Conservation (phyloP, 2,113 vertebrate species). For the Oryzias woworae region DNA sequence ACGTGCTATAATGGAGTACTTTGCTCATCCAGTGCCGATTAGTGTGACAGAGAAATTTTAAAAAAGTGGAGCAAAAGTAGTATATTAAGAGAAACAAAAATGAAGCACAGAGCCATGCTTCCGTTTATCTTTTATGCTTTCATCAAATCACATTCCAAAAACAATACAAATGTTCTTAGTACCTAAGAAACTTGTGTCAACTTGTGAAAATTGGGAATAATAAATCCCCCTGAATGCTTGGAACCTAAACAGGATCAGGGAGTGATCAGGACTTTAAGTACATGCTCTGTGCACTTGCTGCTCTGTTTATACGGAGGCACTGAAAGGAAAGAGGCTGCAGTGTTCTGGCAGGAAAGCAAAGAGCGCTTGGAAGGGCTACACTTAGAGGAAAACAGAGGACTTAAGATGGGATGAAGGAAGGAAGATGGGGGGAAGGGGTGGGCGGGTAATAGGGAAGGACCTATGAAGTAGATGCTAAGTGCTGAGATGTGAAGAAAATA, state of each 20-base stretch:
- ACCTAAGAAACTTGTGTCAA: neutral
- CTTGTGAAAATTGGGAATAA: neutral
- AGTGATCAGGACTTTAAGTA: slow-evolving; percentile 58
- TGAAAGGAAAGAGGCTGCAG: slow-evolving; percentile 56
- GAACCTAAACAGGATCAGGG: slow-evolving; percentile 30
- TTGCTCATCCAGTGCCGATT: slow-evolving; percentile 36
- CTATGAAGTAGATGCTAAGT: slow-evolving; percentile 47
- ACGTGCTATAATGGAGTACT: slow-evolving; percentile 8
- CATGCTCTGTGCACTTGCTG: slow-evolving; percentile 53
- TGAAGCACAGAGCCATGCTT: neutral
- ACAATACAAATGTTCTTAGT: neutral
- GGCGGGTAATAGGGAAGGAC: neutral
- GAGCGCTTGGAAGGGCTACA: slow-evolving; percentile 50
- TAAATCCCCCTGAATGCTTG: slow-evolving; percentile 17
- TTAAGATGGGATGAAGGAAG: slow-evolving; percentile 49
- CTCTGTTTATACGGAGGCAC: slow-evolving; percentile 52
- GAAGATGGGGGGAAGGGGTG: neutral
- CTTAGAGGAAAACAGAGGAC: slow-evolving; percentile 48
- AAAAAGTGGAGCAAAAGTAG: slow-evolving; percentile 7
- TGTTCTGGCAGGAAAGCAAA: slow-evolving; percentile 56
- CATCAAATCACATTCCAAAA: neutral
- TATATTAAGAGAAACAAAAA: slow-evolving; percentile 3
- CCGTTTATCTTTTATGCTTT: neutral
- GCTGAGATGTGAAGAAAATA: slow-evolving; percentile 55
- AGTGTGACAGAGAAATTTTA: neutral